Conservation (phyloP, 1,140 invertebrate genomes). For the Drosophila azteca region DNA sequence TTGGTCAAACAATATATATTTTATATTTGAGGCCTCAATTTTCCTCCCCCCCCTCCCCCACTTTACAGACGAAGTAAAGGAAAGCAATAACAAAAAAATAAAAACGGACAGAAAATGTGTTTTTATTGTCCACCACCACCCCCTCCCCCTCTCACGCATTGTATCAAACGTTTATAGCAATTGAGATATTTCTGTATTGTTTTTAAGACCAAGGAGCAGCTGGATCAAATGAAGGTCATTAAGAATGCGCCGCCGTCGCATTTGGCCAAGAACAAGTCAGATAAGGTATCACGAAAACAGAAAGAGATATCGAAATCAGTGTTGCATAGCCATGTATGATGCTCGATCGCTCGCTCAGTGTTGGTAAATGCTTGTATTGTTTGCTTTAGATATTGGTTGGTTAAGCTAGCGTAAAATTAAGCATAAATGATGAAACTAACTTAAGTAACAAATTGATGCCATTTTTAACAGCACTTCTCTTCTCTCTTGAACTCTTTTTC, state of each 20-base stretch:
- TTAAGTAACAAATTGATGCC: conserved; percentile 38
- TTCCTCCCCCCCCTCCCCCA: background rate
- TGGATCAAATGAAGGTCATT: conserved; percentile 90
- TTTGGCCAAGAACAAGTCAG: conserved; percentile 92
- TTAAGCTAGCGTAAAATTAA: conserved; percentile 42
- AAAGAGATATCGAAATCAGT: conserved; percentile 9
- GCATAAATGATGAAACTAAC: conserved; percentile 45
- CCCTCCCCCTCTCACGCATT: background rate
- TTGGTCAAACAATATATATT: conserved; percentile 49
- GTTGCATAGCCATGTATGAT: conserved; percentile 36
- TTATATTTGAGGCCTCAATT: conserved; percentile 40
- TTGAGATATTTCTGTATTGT: conserved; percentile 37
- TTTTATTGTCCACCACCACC: conserved; percentile 14
- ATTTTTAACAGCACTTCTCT: conserved; percentile 73
- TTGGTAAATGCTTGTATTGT: conserved; percentile 63
- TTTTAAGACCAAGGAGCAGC: conserved; percentile 85
- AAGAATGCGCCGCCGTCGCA: conserved; percentile 92
- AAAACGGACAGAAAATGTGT: conserved; percentile 18
- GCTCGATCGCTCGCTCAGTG: conserved; percentile 50
- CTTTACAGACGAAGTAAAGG: conserved; percentile 1
- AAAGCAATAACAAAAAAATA: conserved; percentile 4
- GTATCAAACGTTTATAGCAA: background rate
- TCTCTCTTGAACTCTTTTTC: conserved; percentile 55
- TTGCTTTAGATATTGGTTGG: conserved; percentile 25
- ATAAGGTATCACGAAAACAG: conserved; percentile 88